phyloP scores from a whole-genome alignment of 2,113 vertebrate species.

The Erythrocebus patas region DNA sequence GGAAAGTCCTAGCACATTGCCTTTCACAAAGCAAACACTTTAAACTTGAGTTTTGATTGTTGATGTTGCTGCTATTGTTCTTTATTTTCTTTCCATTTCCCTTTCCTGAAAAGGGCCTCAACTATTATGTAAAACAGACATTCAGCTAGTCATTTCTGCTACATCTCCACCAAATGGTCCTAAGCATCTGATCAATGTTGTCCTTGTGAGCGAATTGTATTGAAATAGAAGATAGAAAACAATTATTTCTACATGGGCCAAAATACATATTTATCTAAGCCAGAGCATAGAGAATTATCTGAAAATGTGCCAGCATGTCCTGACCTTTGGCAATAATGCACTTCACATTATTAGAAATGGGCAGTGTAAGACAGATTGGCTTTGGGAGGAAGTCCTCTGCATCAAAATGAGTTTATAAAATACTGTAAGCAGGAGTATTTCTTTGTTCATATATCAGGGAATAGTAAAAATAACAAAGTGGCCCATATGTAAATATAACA shows the following conservation, averaged over 20 bases:
- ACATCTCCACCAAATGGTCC: not conserved
- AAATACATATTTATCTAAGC: not conserved
- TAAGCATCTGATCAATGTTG: not conserved
- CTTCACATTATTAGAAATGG: slow-evolving; percentile 3
- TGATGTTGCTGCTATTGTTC: not conserved
- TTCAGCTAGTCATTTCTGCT: not conserved
- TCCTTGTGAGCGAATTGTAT: not conserved
- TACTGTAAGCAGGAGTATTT: not conserved
- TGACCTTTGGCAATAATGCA: slow-evolving; percentile 23
- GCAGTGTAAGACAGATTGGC: not conserved
- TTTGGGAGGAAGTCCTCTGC: not conserved
- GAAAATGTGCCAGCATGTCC: not conserved
- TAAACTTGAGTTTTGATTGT: not conserved
- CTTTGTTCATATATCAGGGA: not conserved
- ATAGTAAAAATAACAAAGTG: not conserved
- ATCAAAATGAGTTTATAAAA: slow-evolving; percentile 24
- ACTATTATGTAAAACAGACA: not conserved
- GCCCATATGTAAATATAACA: not conserved
- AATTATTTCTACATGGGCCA: not conserved
- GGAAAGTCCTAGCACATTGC: not conserved
- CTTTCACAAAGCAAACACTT: not conserved
- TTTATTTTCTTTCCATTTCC: not conserved
- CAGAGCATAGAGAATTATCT: slow-evolving; percentile 1
- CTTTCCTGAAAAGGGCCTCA: not conserved
- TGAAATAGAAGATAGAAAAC: slow-evolving; percentile 15